Evolutionary conservation across 2,113 vertebrate species (phyloP).

Genomic region (Phoxinus phoxinus): DNA sequence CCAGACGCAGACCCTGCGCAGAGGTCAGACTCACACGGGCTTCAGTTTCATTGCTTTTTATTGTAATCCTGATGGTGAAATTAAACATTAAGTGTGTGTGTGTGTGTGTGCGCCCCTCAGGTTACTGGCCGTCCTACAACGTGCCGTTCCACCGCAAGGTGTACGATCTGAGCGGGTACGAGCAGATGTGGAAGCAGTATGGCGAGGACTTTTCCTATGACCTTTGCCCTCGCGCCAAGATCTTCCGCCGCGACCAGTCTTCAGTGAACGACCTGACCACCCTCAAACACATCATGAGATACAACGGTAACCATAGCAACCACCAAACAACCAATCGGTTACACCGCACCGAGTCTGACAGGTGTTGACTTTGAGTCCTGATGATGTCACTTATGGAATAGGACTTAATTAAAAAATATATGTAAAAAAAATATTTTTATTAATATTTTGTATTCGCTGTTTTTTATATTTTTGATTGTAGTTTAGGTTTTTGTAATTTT

Average conservation of each 20-base stretch:
- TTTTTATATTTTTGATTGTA: too few relatives aligned
- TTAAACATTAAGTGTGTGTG: background rate
- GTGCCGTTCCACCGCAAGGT: constrained; percentile 88
- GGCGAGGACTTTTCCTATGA: constrained; percentile 91
- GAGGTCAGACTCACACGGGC: constrained; percentile 73
- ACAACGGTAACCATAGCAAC: constrained; percentile 79
- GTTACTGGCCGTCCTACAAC: constrained; percentile 96
- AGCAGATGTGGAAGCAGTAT: constrained; percentile 72
- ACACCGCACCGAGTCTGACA: too few relatives aligned
- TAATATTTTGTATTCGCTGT: too few relatives aligned
- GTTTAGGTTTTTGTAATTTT: too few relatives aligned
- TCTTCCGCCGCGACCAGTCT: constrained; percentile 91
- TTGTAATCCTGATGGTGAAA: background rate
- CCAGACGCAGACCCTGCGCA: constrained; percentile 85
- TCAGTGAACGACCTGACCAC: constrained; percentile 79
- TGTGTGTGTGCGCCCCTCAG: too few relatives aligned
- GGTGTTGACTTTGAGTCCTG: too few relatives aligned
- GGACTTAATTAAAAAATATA: too few relatives aligned
- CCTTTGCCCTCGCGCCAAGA: constrained; percentile 91
- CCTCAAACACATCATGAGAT: constrained; percentile 92
- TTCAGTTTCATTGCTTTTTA: background rate
- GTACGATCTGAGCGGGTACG: constrained; percentile 87
- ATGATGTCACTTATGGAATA: too few relatives aligned
- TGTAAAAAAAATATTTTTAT: too few relatives aligned
- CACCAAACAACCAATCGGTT: too few relatives aligned